A percentile compares a stretch with the other conserved stretches of the same genome.
Conservation (phyloP, 2,797 vertebrate genomes). For the Moxostoma hubbsi region DNA sequence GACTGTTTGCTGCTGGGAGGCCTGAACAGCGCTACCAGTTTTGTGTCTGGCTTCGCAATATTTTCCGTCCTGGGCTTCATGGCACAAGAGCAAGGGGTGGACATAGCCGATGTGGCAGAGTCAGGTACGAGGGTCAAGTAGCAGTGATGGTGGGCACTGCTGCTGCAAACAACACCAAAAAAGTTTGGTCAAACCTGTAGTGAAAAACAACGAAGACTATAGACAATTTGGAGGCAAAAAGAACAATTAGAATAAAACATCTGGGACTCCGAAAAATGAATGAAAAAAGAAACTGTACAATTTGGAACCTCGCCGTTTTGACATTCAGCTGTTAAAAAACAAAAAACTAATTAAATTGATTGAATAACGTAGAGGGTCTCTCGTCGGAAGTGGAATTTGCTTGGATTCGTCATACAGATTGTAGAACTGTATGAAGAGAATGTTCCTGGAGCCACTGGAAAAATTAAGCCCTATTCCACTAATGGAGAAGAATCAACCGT, state of each 20-base stretch:
- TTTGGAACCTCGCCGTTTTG: conserved; percentile 62
- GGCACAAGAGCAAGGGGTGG: conserved; percentile 99
- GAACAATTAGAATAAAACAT: conserved; percentile 14
- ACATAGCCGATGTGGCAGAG: conserved; percentile 99
- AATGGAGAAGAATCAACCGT: conserved; percentile 50
- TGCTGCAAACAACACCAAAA: conserved; percentile 79
- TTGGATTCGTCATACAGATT: conserved; percentile 57
- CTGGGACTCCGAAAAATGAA: conserved; percentile 7
- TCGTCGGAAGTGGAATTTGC: conserved; percentile 28
- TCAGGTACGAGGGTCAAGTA: conserved; percentile 97
- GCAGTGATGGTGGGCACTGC: conserved; percentile 98
- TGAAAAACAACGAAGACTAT: conserved; percentile 59
- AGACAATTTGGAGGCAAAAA: conserved; percentile 56
- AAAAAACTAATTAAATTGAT: background rate
- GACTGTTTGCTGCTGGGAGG: conserved; percentile 99
- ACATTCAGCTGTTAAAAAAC: conserved; percentile 71
- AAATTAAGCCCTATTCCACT: conserved; percentile 46
- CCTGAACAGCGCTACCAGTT: conserved; percentile 99
- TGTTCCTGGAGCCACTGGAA: conserved; percentile 56
- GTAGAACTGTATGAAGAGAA: conserved; percentile 47
- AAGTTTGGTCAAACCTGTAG: conserved; percentile 45
- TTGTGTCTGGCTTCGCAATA: conserved; percentile 96
- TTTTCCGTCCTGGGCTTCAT: conserved; percentile 97
- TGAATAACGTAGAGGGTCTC: background rate
- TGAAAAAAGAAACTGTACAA: conserved; percentile 52